Base-by-base conservation (phyloP, 1,140 invertebrate species). In the Euwallacea fornicatus region DNA sequence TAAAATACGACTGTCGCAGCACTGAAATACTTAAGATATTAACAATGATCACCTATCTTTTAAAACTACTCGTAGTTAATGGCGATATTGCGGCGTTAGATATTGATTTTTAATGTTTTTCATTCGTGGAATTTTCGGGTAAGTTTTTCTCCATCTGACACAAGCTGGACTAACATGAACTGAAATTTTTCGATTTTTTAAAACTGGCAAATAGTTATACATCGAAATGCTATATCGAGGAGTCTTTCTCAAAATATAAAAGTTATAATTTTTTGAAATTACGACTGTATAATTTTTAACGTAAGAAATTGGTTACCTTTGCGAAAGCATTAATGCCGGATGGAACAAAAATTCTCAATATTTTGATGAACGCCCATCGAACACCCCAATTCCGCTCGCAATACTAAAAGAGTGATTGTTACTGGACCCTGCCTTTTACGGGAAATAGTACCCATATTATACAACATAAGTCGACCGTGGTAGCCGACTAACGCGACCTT, bases 391-490 rank as follows among this genome's bases (percentile, higher is more conserved):
- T 15, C 42, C 66, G 50, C 46, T 16, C 63, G 55, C 66, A 46
- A 46, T 66, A 66, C 60, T 63, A 13, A 69, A 50, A 67, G 67
- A 60, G 66, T 73, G 67, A 69, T 69, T 69, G 72, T 69, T 76
- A 70, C 77, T 79, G 78, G 77, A 78, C 78, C 78, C 78, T 79
- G 77, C 77, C 75, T 76, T 73, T 74, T 71, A 66, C 44, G 68
- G 69, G 65, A 66, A 68, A 67, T 66, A 55, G 56, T 68, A 72
- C 71, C 69, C 69, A 61, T 67, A 10, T 60, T 68, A 56, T 41
- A 46, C 21, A 69, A 46, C 43, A 58, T 59, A 50, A 50, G 2
- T 13, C 9, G 46, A 11, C 46, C 46, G 46, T 50, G 53, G 33
- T 66, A 54, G 13, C 56, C 50, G 62, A 60, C 63, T 21, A 42